Evolutionary conservation across 2,888 invertebrate species (phyloP), one percentile per base, ranked within the genome.

Genomic region (Chydorus sphaericus): DNA sequence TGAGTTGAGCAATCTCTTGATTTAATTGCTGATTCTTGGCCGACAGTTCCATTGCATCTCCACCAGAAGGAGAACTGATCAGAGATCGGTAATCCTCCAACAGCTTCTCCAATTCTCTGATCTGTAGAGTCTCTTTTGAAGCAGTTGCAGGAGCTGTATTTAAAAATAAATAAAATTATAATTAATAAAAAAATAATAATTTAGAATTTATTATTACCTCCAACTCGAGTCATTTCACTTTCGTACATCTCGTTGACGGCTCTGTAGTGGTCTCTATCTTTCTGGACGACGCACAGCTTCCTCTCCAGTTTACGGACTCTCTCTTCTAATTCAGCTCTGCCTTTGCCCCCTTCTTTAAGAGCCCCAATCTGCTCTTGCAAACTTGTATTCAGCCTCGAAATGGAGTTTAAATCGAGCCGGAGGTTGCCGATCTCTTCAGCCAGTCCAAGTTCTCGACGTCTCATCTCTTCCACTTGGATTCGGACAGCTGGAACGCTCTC

Each of bases 201-300:
- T 39, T 3, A 14, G 18, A 10, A 16, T 10, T 4, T 10, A 39
- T 36, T 36, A 4, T 26, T 44, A 44, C 44, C 44, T 37, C 36
- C 36, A 20, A 26, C 16, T 18, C 36, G 33, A 3, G 52, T 52
- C 52, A 31, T 52, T n/a, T 36, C 33, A 33, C 37, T 16, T 31
- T 52, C 52, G 26, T 36, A 52, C 36, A 33, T 36, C 6, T 52
- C 52, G 8, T 33, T 52, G 14, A 52, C 36, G 8, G 36, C 20
- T 14, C 52, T 33, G 14, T 52, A 52, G 23, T 31, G 31, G 18
- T 52, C 52, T 2, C 52, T 33, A 26, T 52, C 52, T 36, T 52
- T 52, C 11, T 52, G 52, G 23, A 52, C 23, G 18, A 52, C 44
- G n/a, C 5, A 14, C 6, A 44, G n/a, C 28, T 44, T 44, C 20